phyloP scores from a whole-genome alignment of 2,113 vertebrate species.

The Notarius lentiginosus region DNA sequence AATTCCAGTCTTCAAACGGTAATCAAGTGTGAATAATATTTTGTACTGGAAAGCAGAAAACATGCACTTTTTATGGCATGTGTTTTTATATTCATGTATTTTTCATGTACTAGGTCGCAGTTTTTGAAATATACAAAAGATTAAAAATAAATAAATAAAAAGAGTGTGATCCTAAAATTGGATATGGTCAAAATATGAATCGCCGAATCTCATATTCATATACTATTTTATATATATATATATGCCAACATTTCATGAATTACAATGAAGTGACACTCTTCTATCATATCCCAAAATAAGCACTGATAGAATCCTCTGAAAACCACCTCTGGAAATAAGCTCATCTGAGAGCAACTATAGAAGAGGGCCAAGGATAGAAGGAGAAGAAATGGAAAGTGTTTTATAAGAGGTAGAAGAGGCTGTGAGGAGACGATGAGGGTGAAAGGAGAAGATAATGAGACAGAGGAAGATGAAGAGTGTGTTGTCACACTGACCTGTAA shows the following conservation, averaged over 20 bases:
- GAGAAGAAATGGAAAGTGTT: background rate
- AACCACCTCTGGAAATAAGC: background rate
- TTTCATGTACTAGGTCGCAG: background rate
- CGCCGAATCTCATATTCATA: too few relatives aligned
- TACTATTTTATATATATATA: background rate
- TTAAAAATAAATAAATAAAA: background rate
- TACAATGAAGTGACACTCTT: background rate
- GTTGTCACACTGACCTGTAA: constrained; percentile 26
- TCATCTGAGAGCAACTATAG: background rate
- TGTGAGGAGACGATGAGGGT: background rate
- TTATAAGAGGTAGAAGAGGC: background rate
- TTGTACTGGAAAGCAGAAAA: background rate
- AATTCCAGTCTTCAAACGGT: background rate
- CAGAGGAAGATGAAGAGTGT: constrained; percentile 3
- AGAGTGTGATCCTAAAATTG: background rate
- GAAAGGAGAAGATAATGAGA: constrained; percentile 14
- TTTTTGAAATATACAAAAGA: background rate
- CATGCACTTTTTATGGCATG: background rate
- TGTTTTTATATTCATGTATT: background rate
- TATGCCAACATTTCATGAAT: background rate
- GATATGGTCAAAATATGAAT: background rate
- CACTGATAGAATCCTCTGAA: background rate
- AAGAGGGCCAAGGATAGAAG: background rate
- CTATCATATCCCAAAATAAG: background rate
- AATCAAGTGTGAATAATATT: background rate